phyloP scores from a whole-genome alignment of 2,797 vertebrate genomes.

The Diplodus sargus region DNA sequence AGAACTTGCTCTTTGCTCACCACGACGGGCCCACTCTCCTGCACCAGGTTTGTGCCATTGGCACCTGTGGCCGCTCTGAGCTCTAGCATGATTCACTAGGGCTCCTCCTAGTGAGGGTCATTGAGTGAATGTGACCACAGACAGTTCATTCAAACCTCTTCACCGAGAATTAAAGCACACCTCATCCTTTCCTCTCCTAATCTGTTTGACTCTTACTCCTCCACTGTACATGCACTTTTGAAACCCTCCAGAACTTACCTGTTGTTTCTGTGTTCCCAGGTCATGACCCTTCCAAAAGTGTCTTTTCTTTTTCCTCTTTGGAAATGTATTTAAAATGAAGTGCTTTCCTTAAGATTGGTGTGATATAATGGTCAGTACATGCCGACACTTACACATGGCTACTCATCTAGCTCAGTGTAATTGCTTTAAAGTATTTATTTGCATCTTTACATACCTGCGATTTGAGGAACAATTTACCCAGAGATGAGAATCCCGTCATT shows the following conservation, averaged over 20 bases:
- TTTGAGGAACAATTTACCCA: too few relatives aligned
- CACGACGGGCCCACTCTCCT: constrained; percentile 78
- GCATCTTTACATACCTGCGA: not conserved
- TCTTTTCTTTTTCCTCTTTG: constrained; percentile 2
- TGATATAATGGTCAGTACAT: not conserved
- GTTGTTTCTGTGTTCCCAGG: constrained; percentile 41
- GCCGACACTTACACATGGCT: not conserved
- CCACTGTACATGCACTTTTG: constrained; percentile 35
- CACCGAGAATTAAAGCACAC: constrained; percentile 32
- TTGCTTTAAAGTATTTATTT: not conserved
- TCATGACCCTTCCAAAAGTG: constrained; percentile 19
- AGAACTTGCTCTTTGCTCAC: constrained; percentile 85
- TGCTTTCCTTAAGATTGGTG: not conserved
- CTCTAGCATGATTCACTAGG: constrained; percentile 67
- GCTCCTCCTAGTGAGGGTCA: constrained; percentile 36
- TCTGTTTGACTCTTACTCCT: constrained; percentile 40
- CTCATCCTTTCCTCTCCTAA: constrained; percentile 26
- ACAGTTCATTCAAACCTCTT: constrained; percentile 51
- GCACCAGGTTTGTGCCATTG: constrained; percentile 84
- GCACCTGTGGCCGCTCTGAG: constrained; percentile 74
- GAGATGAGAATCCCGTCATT: too few relatives aligned
- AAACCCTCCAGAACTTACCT: constrained; percentile 37
- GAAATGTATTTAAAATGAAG: not conserved
- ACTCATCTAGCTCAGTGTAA: not conserved
- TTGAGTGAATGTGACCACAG: constrained; percentile 67